phyloP scores from a whole-genome alignment of 2,113 vertebrate species.

The Glaucidium brasilianum region DNA sequence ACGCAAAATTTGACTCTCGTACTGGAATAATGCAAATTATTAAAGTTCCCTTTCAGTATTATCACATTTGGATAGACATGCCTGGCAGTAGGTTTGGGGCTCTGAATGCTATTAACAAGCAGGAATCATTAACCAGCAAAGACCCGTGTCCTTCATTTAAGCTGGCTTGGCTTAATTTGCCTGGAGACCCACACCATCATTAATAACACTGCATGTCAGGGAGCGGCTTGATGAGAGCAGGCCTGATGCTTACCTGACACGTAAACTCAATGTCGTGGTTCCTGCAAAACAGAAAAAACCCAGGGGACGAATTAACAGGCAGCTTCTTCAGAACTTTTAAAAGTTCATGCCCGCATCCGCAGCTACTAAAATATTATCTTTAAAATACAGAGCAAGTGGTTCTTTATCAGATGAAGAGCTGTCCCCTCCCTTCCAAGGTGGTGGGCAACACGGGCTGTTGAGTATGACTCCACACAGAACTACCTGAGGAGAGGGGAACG shows the following conservation, averaged over 20 bases:
- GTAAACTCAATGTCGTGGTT: slow-evolving; percentile 61
- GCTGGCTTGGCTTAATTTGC: neutral
- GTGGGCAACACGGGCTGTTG: neutral
- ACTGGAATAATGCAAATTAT: neutral
- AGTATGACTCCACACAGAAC: accelerated
- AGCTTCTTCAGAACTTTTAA: neutral
- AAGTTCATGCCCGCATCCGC: neutral
- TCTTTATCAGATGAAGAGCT: neutral
- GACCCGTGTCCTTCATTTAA: neutral
- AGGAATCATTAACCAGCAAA: neutral
- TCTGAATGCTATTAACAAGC: neutral
- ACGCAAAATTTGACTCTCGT: neutral
- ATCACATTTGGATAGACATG: neutral
- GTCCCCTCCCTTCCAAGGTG: neutral
- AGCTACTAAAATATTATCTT: neutral
- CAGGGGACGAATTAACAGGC: neutral
- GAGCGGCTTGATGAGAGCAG: neutral
- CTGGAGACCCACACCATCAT: neutral
- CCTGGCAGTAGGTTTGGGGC: neutral
- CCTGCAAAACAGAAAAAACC: slow-evolving; percentile 58
- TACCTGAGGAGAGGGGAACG: neutral
- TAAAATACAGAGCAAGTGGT: neutral
- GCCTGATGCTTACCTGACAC: slow-evolving; percentile 54
- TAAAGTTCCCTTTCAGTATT: neutral
- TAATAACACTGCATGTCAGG: too few relatives aligned